Conservation (phyloP, 2,888 invertebrate genomes). For the Pollenia amentaria region DNA sequence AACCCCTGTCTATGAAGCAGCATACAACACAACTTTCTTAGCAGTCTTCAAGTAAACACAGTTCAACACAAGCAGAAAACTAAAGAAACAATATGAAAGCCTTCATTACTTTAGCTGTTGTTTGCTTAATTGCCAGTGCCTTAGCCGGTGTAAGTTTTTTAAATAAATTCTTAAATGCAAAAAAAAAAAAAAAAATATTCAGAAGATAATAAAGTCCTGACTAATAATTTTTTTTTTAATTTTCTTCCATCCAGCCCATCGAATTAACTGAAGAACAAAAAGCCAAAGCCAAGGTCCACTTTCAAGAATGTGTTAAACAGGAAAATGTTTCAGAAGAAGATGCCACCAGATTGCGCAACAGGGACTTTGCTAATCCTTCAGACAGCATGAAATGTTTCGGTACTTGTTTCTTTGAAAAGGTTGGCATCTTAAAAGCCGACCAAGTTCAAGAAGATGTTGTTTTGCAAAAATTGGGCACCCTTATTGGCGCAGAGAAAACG, state of each 20-base stretch:
- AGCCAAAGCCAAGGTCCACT: conserved; percentile 75
- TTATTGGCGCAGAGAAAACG: conserved; percentile 76
- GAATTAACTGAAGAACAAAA: conserved; percentile 79
- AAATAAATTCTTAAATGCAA: background rate
- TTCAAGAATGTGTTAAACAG: conserved; percentile 77
- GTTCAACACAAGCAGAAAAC: background rate
- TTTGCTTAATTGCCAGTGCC: conserved; percentile 75
- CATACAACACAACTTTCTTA: conserved; percentile 13
- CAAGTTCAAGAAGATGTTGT: conserved; percentile 76
- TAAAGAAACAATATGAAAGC: conserved; percentile 76
- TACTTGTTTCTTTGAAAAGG: conserved; percentile 81
- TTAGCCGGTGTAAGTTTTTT: conserved; percentile 77
- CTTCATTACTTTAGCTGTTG: conserved; percentile 77
- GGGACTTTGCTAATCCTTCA: conserved; percentile 76
- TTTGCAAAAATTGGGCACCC: conserved; percentile 74
- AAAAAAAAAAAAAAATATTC: background rate
- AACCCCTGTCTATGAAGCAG: background rate
- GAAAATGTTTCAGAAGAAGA: conserved; percentile 77
- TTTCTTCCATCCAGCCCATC: conserved; percentile 30
- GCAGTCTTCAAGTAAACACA: background rate
- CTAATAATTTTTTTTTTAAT: background rate
- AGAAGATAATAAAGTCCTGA: too few species aligned
- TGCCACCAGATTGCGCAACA: conserved; percentile 75
- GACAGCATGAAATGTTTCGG: conserved; percentile 80
- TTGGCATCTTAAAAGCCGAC: conserved; percentile 78